phyloP scores from a whole-genome alignment of 2,888 invertebrate genomes.

The Sphinx pinastri region DNA sequence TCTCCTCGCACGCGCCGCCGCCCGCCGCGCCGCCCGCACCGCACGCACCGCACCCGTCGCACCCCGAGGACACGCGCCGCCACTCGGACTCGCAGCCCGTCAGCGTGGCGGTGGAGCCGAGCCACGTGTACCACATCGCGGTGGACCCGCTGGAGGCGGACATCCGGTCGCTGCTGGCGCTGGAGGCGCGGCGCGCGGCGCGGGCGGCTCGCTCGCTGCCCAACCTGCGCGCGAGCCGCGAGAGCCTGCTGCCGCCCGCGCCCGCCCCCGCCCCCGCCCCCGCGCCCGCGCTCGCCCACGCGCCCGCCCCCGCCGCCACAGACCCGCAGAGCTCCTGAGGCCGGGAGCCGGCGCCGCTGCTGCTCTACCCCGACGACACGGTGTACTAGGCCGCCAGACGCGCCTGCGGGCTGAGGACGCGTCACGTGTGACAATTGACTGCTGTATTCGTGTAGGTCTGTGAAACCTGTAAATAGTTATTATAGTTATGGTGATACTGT shows the following conservation, averaged over 20 bases:
- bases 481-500: neutral
- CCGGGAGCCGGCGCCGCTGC: conserved; percentile 66
- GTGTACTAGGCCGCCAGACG: conserved; percentile 62
- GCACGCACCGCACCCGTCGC: conserved; percentile 53
- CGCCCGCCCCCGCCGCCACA: conserved; percentile 29
- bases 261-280: conserved; percentile 35
- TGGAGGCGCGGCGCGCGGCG: conserved; percentile 77
- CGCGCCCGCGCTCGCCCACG: conserved; percentile 36
- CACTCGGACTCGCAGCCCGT: conserved; percentile 43
- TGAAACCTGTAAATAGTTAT: conserved; percentile 10
- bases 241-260: conserved; percentile 55
- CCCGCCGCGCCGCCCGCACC: conserved; percentile 39
- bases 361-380: conserved; percentile 73
- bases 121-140: conserved; percentile 76
- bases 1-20: conserved; percentile 54
- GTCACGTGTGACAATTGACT: neutral
- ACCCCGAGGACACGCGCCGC: conserved; percentile 43
- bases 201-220: conserved; percentile 85
- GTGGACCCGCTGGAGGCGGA: conserved; percentile 77
- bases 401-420: neutral
- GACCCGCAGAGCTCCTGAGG: conserved; percentile 67
- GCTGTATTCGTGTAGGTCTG: neutral
- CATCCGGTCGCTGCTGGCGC: conserved; percentile 70
- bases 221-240: conserved; percentile 87
- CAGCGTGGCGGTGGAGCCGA: conserved; percentile 48